Conservation (phyloP, 2,888 invertebrate genomes). For the Yponomeuta malinellus region DNA sequence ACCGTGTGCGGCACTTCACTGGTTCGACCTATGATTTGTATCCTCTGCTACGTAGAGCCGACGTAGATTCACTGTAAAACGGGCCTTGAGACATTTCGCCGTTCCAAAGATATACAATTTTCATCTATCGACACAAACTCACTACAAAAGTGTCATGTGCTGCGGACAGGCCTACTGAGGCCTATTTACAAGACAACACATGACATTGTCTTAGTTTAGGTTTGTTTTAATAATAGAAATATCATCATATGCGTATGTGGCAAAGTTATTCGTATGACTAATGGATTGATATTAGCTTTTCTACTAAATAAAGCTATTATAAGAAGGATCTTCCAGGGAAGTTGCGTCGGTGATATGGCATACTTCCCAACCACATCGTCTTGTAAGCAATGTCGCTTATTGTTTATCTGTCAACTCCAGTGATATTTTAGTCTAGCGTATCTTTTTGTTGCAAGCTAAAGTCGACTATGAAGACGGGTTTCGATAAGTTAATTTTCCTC, state of each 20-base stretch:
- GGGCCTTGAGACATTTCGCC: neutral
- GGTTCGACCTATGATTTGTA: neutral
- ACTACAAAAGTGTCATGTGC: too few relatives aligned
- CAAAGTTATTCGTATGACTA: too few relatives aligned
- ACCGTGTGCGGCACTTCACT: neutral
- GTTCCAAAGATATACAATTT: neutral
- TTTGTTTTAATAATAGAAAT: too few relatives aligned
- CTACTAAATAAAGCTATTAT: too few relatives aligned
- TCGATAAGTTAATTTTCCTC: neutral
- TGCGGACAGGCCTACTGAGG: too few relatives aligned
- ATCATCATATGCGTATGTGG: too few relatives aligned
- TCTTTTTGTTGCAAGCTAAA: slow-evolving; percentile 21
- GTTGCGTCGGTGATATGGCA: neutral
- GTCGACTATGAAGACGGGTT: slow-evolving; percentile 22
- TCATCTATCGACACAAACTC: neutral
- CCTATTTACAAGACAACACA: too few relatives aligned
- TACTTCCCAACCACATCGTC: slow-evolving; percentile 30
- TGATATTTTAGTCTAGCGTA: neutral
- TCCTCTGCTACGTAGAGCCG: too few relatives aligned
- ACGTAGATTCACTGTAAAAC: too few relatives aligned
- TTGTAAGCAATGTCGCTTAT: slow-evolving; percentile 66
- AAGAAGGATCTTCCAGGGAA: neutral
- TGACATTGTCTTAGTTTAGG: too few relatives aligned
- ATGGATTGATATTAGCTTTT: too few relatives aligned
- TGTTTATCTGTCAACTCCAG: slow-evolving; percentile 61